Evolutionary conservation across 2,113 vertebrate genomes (phyloP).

Genomic region (Zeus faber): DNA sequence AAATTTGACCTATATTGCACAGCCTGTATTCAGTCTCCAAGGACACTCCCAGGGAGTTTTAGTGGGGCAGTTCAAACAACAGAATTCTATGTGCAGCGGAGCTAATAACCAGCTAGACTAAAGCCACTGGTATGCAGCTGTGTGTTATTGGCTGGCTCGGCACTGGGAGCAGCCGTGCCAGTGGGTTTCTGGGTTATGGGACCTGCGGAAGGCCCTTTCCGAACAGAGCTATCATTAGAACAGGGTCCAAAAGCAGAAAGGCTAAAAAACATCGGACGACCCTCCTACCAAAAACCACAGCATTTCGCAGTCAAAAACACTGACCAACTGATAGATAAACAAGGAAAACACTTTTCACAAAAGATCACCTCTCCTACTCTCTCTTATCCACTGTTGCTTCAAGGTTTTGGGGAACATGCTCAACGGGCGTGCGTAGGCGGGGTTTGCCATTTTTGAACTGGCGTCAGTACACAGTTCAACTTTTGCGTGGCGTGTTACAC

Average conservation of each 20-base stretch:
- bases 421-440: too few species aligned
- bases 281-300: constrained; percentile 40
- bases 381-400: background rate
- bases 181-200: constrained; percentile 38
- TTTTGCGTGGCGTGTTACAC: too few species aligned
- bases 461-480: too few species aligned
- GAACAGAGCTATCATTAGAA: constrained; percentile 60
- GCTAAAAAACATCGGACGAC: constrained; percentile 55
- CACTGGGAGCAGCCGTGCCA: constrained; percentile 19
- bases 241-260: constrained; percentile 31
- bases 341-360: constrained; percentile 30
- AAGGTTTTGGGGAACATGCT: too few species aligned
- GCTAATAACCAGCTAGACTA: constrained; percentile 61
- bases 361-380: background rate
- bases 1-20: constrained; percentile 34
- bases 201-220: constrained; percentile 44
- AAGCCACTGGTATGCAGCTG: constrained; percentile 68
- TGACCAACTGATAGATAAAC: constrained; percentile 17
- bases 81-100: constrained; percentile 15
- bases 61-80: constrained; percentile 29
- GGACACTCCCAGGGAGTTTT: constrained; percentile 26
- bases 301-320: constrained; percentile 37
- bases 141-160: constrained; percentile 26
- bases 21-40: constrained; percentile 5
- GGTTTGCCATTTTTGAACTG: too few species aligned